Evolutionary conservation across 1,140 invertebrate genomes (phyloP).

Genomic region (Lordiphosa collinella): DNA sequence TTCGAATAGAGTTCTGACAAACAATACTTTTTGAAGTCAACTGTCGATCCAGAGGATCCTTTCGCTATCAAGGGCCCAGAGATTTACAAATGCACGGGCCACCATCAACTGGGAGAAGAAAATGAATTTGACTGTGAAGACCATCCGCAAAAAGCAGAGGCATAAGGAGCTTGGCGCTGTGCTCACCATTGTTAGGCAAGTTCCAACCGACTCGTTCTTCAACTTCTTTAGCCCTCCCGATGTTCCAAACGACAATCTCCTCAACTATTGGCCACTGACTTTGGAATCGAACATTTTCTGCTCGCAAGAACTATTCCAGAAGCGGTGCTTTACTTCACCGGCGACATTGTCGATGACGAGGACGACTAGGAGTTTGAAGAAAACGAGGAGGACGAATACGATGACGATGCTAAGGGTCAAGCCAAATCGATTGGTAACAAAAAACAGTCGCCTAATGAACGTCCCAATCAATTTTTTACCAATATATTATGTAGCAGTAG

Average conservation of each 20-base stretch:
- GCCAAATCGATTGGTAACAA: slow-evolving; percentile 49
- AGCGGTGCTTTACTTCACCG: slow-evolving; percentile 96
- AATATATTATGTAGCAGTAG: no score
- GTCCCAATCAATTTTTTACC: slow-evolving; percentile 64
- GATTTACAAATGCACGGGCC: slow-evolving; percentile 94
- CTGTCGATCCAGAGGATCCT: slow-evolving; percentile 93
- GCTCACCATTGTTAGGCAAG: slow-evolving; percentile 95
- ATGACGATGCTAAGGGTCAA: slow-evolving; percentile 71
- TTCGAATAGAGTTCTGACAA: slow-evolving; percentile 95
- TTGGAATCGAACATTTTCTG: slow-evolving; percentile 99
- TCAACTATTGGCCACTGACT: slow-evolving; percentile 91
- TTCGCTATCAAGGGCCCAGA: slow-evolving; percentile 98
- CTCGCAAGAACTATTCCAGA: slow-evolving; percentile 94
- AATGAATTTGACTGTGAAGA: slow-evolving; percentile 98
- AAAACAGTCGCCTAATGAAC: slow-evolving; percentile 70
- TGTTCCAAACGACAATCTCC: slow-evolving; percentile 84
- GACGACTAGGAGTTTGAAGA: slow-evolving; percentile 82
- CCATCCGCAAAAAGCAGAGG: slow-evolving; percentile 98
- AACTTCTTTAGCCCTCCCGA: slow-evolving; percentile 97
- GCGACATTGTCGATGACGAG: slow-evolving; percentile 89
- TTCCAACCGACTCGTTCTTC: no score
- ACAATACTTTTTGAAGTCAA: slow-evolving; percentile 96
- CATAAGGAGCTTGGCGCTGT: slow-evolving; percentile 96
- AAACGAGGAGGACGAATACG: slow-evolving; percentile 79
- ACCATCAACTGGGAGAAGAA: slow-evolving; percentile 97